Evolutionary conservation across 1,140 invertebrate genomes (phyloP).

Genomic region (Heliothis subflexa): DNA sequence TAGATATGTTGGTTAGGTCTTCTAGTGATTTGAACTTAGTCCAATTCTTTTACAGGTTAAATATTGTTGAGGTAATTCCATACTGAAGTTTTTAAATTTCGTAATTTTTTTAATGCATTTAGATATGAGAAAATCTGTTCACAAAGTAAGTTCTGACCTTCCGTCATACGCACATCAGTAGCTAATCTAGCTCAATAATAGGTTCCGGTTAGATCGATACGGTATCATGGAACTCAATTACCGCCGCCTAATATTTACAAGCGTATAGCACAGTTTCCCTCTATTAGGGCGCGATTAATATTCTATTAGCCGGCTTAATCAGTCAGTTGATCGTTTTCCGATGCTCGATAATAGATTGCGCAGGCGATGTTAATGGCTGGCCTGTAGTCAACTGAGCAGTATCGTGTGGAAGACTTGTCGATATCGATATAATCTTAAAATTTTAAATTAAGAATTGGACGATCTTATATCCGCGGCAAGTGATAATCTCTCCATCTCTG

Average conservation of each 20-base stretch:
- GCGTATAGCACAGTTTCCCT: conserved; percentile 11
- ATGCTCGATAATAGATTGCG: neutral
- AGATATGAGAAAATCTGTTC: too few relatives aligned
- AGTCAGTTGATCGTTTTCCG: conserved; percentile 3
- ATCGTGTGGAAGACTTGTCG: neutral
- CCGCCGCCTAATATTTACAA: neutral
- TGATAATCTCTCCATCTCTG: too few relatives aligned
- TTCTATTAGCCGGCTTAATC: conserved; percentile 21
- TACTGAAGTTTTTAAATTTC: too few relatives aligned
- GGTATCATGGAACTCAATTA: conserved; percentile 10
- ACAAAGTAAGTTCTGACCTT: neutral
- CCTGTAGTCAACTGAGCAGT: neutral
- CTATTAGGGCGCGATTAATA: conserved; percentile 5
- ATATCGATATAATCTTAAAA: too few relatives aligned
- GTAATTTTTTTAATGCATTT: too few relatives aligned
- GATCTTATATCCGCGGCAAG: too few relatives aligned
- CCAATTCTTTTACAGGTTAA: too few relatives aligned
- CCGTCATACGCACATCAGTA: neutral
- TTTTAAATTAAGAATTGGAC: too few relatives aligned
- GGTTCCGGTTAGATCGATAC: conserved; percentile 2
- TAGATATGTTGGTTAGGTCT: too few relatives aligned
- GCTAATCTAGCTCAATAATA: conserved; percentile 4
- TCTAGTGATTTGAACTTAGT: too few relatives aligned
- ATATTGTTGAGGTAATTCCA: too few relatives aligned
- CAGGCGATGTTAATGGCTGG: neutral